Evolutionary conservation across 64 coral and sea anemone species (phyloP).

Genomic region (Stichodactyla mertensii): DNA sequence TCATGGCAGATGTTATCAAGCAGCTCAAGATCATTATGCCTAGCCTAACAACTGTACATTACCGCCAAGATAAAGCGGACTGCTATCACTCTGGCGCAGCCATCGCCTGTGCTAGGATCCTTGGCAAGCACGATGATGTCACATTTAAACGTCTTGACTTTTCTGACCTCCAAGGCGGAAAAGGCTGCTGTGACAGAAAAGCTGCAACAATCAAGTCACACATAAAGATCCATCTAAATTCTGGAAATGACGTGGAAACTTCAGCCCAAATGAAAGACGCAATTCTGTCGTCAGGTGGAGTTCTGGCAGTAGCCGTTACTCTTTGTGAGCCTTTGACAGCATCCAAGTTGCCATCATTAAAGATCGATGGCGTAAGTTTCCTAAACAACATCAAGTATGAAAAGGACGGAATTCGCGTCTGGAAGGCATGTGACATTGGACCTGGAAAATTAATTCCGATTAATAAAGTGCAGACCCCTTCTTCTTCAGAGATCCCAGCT

Average conservation of each 20-base stretch:
- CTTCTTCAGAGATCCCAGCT: not conserved
- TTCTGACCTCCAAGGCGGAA: slow-evolving; percentile 28
- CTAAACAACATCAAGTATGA: slow-evolving; percentile 24
- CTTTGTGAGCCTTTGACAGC: not conserved
- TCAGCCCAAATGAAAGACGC: slow-evolving; percentile 10
- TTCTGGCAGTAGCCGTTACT: not conserved
- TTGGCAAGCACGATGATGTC: not conserved
- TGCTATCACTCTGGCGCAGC: slow-evolving; percentile 17
- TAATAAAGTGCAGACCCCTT: not conserved
- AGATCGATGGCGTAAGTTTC: slow-evolving; percentile 33
- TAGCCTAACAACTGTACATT: slow-evolving; percentile 27
- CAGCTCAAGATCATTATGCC: slow-evolving; percentile 44
- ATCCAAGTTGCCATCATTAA: not conserved
- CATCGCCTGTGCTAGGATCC: not conserved
- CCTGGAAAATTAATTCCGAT: slow-evolving; percentile 14
- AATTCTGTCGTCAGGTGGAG: not conserved
- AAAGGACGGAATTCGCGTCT: slow-evolving; percentile 14
- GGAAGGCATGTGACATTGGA: slow-evolving; percentile 27
- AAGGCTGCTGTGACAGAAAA: slow-evolving; percentile 12
- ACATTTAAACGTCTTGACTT: slow-evolving; percentile 17
- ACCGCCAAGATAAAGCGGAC: slow-evolving; percentile 27
- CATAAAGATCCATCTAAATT: slow-evolving; percentile 9
- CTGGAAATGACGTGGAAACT: not conserved
- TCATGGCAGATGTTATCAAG: slow-evolving; percentile 32
- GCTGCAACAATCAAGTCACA: slow-evolving; percentile 30